A percentile compares a stretch with the other conserved stretches of the same genome.
These are phyloP conservation scores for Chondrosia reniformis DNA, from an alignment of 37 sponge, comb jelly and placozoan species.

Conservation along the genomic window DNA sequence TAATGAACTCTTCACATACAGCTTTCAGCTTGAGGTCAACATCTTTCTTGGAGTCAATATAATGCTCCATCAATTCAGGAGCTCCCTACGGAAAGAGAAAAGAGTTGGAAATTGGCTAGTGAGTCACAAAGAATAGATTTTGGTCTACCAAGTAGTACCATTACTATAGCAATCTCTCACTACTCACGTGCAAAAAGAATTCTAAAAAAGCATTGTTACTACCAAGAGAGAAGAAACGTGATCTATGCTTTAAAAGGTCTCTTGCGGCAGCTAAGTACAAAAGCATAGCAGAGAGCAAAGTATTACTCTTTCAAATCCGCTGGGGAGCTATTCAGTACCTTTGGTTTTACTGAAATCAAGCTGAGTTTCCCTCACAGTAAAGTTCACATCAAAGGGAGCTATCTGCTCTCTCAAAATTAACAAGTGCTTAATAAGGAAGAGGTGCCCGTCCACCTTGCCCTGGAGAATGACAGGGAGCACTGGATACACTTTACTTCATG, in stretches of 20 bases:
- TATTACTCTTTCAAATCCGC: not conserved
- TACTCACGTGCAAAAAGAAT: slow-evolving; percentile 83
- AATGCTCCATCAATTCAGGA: slow-evolving; percentile 77
- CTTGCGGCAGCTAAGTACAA: slow-evolving; percentile 84
- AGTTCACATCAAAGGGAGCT: slow-evolving; percentile 93
- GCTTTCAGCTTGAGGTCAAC: slow-evolving; percentile 76
- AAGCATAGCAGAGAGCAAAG: not conserved
- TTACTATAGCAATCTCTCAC: too few relatives aligned
- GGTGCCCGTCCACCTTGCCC: slow-evolving; percentile 70
- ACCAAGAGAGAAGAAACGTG: slow-evolving; percentile 75
- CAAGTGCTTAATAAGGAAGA: slow-evolving; percentile 97
- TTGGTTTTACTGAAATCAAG: slow-evolving; percentile 91
- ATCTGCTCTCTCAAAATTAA: slow-evolving; percentile 97
- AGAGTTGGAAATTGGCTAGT: not conserved
- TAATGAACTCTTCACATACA: slow-evolving; percentile 77
- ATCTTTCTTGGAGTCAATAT: slow-evolving; percentile 88
- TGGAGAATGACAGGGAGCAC: too few relatives aligned
- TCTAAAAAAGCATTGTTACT: slow-evolving; percentile 93
- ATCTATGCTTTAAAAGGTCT: slow-evolving; percentile 74
- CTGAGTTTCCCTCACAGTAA: slow-evolving; percentile 82
- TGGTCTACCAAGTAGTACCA: too few relatives aligned
- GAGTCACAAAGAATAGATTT: not conserved
- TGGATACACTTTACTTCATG: too few relatives aligned
- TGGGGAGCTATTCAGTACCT: slow-evolving; percentile 22
- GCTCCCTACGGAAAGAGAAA: slow-evolving; percentile 21